phyloP scores from a whole-genome alignment of 2,888 invertebrate species.

The Apeira syringaria region DNA sequence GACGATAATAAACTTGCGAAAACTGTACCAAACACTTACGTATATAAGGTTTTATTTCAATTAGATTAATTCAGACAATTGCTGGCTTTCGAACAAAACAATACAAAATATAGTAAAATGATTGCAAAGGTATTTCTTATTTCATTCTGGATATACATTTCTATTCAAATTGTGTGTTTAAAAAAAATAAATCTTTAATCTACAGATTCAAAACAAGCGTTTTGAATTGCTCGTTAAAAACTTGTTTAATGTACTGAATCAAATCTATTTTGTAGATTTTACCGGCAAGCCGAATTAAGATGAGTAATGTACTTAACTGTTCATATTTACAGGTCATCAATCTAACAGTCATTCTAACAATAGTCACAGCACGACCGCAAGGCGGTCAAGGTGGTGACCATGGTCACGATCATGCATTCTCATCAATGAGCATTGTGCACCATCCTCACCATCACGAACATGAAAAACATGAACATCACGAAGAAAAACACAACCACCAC shows the following conservation, averaged over 20 bases:
- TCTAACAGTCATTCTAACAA: constrained; percentile 27
- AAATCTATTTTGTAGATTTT: too few species aligned
- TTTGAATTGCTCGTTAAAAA: too few species aligned
- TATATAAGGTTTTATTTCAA: constrained; percentile 34
- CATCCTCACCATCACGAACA: constrained; percentile 25
- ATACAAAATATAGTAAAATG: constrained; percentile 20
- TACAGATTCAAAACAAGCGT: too few species aligned
- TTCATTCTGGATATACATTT: too few species aligned
- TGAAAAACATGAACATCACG: constrained; percentile 17
- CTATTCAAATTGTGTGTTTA: too few species aligned
- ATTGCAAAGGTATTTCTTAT: constrained; percentile 18
- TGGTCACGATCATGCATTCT: constrained; percentile 17
- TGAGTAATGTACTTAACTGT: neutral
- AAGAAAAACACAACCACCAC: constrained; percentile 15
- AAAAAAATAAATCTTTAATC: too few species aligned
- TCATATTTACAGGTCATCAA: constrained; percentile 31
- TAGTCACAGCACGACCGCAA: constrained; percentile 29
- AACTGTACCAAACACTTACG: constrained; percentile 34
- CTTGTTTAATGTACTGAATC: too few species aligned
- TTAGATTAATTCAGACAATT: constrained; percentile 30
- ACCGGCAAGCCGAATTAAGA: too few species aligned
- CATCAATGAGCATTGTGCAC: constrained; percentile 28
- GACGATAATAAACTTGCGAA: constrained; percentile 36
- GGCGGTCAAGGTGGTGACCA: constrained; percentile 31
- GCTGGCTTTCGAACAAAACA: constrained; percentile 13